Evolutionary conservation across 2,888 invertebrate species (phyloP).

Genomic region (Eupithecia centaureata): DNA sequence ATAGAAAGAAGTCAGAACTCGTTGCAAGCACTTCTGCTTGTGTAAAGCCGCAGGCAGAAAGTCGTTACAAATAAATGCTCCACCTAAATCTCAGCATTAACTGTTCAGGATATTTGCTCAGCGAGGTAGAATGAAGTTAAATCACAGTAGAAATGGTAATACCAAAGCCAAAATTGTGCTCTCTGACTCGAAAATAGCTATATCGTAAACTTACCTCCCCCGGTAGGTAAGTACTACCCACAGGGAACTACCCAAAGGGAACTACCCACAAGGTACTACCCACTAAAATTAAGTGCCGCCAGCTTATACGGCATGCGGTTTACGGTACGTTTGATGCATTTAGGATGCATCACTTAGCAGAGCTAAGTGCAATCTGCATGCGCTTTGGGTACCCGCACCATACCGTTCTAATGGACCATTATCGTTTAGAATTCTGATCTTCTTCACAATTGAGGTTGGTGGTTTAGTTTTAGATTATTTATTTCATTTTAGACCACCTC

Average conservation of each 20-base stretch:
- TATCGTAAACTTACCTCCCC: not conserved
- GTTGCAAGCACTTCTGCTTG: no score
- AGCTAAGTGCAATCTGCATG: conserved; percentile 20
- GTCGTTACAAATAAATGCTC: not conserved
- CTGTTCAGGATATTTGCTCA: not conserved
- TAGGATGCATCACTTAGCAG: conserved; percentile 24
- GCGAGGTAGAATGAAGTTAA: not conserved
- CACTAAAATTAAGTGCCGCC: conserved; percentile 1
- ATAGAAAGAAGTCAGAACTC: no score
- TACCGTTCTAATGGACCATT: conserved; percentile 51
- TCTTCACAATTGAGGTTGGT: conserved; percentile 35
- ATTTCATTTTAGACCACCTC: no score
- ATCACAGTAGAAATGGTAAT: not conserved
- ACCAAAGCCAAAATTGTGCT: not conserved
- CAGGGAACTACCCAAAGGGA: not conserved
- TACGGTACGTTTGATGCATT: conserved; percentile 19
- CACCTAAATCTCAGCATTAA: not conserved
- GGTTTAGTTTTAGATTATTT: conserved; percentile 18
- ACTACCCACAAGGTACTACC: not conserved
- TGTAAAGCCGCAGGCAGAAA: not conserved
- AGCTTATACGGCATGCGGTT: not conserved
- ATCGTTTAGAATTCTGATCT: conserved; percentile 38
- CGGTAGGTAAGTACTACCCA: not conserved
- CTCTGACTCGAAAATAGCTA: not conserved
- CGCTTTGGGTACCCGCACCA: conserved; percentile 13